Percentiles rank a stretch among this genome's conserved stretches.
These are phyloP conservation scores for Neocrepidodera transversa DNA, from an alignment of 2,888 invertebrate species.

Conservation along the genomic window DNA sequence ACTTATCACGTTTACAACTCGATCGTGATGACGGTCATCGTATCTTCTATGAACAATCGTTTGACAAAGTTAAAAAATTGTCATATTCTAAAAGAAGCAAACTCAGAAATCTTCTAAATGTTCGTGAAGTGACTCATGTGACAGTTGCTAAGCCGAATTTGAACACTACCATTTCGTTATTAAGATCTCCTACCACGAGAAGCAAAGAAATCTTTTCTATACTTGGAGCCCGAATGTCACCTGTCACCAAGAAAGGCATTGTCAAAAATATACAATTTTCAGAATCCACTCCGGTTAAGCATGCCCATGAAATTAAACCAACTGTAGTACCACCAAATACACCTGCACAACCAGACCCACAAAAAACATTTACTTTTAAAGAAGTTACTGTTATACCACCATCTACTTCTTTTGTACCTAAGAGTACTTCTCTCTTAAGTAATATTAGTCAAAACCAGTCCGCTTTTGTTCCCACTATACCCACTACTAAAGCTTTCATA, in stretches of 20 bases:
- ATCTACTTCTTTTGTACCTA: neutral
- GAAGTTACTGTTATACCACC: constrained; percentile 5
- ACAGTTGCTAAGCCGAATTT: constrained; percentile 63
- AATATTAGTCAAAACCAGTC: constrained; percentile 20
- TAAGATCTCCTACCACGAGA: constrained; percentile 43
- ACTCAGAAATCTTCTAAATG: constrained; percentile 62
- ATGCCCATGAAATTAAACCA: constrained; percentile 27
- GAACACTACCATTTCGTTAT: constrained; percentile 44
- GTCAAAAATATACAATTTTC: constrained; percentile 44
- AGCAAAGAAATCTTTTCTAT: constrained; percentile 39
- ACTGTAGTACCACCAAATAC: constrained; percentile 31
- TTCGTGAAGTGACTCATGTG: constrained; percentile 64
- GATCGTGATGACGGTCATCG: constrained; percentile 59
- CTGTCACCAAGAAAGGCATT: constrained; percentile 35
- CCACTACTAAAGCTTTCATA: constrained; percentile 22
- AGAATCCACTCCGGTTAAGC: constrained; percentile 46
- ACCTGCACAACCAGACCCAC: constrained; percentile 22
- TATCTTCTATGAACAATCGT: constrained; percentile 56
- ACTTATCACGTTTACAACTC: constrained; percentile 64
- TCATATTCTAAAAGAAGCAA: constrained; percentile 64
- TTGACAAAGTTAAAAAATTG: constrained; percentile 55
- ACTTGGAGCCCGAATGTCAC: constrained; percentile 41
- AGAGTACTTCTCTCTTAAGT: constrained; percentile 21
- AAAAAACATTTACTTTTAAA: constrained; percentile 31
- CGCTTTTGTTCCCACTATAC: constrained; percentile 37